Evolutionary conservation across 1,140 invertebrate species (phyloP), one percentile per base, ranked within the genome.

Genomic region (Odontomachus brunneus): DNA sequence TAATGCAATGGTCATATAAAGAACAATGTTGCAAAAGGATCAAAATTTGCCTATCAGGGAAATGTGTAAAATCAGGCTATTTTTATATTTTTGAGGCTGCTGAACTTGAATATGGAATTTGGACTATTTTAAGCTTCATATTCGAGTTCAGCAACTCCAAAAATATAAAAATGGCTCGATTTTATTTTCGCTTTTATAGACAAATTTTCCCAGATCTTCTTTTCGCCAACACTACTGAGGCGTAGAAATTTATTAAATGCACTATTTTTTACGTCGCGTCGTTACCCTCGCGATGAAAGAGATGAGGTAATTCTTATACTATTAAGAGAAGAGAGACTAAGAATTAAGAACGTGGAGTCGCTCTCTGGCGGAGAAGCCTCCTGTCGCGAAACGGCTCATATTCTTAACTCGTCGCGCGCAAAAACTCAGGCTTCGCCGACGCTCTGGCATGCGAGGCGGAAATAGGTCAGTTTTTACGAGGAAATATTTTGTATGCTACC

Each of bases 381-480:
- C 63, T 69, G 75, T 57, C 51, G 17, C 60, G 65, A 24, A 71
- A 71, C 44, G 51, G 33, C 75, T 80, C 38, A 80, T 80, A 57
- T 71, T 71, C 38, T 71, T 71, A 69, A 78, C 63, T 66, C 60
- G 62, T 38, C 74, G 26, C 24, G 26, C 24, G 65, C 51, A 80
- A 80, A 57, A 80, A 80, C 75, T 67, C 26, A 11, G 14, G 33
- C 51, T 57, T 7, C 15, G 53, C 69, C 57, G 75, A 78, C 51
- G 22, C 57, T n/a, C n/a, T 78, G 53, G 53, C 53, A 44, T 57
- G 62, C 63, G 38, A 44, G 49, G 17, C 38, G 51, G 14, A 80
- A 80, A 80, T 80, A 38, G 65, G 65, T 69, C 75, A 80, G 29
- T 69, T 80, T 80, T 78, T 57, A 17, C 17, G n/a, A 69, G 38